Conservation (phyloP, 2,888 invertebrate genomes). For the Sylvicola cinctus region DNA sequence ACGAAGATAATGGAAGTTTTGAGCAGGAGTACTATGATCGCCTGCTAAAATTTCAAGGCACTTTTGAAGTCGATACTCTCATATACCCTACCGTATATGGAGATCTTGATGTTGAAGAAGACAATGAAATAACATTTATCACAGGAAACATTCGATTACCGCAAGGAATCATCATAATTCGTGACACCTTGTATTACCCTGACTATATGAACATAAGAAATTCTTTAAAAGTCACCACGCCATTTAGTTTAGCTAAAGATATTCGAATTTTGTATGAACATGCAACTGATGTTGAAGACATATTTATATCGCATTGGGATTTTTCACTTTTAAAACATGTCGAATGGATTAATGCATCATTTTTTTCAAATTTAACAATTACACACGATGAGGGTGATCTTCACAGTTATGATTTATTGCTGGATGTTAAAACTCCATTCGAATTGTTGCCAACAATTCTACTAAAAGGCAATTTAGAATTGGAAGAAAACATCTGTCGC, state of each 20-base stretch:
- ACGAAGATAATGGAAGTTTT: too few relatives aligned
- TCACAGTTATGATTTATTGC: conserved; percentile 25
- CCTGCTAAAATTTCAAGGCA: conserved; percentile 19
- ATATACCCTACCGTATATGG: conserved; percentile 35
- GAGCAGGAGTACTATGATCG: conserved; percentile 7
- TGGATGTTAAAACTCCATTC: conserved; percentile 33
- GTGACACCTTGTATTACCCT: conserved; percentile 32
- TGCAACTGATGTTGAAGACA: conserved; percentile 27
- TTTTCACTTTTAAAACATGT: conserved; percentile 25
- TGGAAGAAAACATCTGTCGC: conserved; percentile 29
- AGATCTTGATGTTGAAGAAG: conserved; percentile 31
- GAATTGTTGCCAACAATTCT: conserved; percentile 28
- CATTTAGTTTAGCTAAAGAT: conserved; percentile 26
- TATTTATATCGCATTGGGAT: conserved; percentile 15
- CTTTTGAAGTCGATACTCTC: conserved; percentile 32
- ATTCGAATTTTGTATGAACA: conserved; percentile 27
- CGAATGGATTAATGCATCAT: conserved; percentile 15
- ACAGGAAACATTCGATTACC: conserved; percentile 30
- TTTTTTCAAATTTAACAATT: conserved; percentile 19
- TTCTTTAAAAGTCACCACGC: conserved; percentile 32
- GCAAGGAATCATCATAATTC: conserved; percentile 31
- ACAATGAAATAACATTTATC: conserved; percentile 26
- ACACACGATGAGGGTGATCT: conserved; percentile 21
- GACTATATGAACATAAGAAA: conserved; percentile 32
- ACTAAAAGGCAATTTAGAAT: conserved; percentile 24